phyloP scores from a whole-genome alignment of 2,797 vertebrate species.

The Neostethus bicornis region DNA sequence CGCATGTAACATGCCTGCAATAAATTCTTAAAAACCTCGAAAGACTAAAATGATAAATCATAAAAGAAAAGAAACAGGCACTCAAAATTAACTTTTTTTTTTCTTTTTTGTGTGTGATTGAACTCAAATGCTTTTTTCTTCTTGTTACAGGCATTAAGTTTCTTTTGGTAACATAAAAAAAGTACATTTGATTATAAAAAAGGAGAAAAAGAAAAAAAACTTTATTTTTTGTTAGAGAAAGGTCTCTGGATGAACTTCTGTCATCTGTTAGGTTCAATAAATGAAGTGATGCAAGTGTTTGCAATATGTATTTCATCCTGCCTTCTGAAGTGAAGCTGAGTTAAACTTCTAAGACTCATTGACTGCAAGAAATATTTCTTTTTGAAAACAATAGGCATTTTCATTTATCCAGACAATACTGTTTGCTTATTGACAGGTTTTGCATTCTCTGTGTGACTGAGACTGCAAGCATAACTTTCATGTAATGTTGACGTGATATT shows the following conservation, averaged over 20 bases:
- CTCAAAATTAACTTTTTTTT: no score
- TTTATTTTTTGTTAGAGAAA: slow-evolving; percentile 28
- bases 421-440: background rate
- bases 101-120: no score
- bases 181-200: no score
- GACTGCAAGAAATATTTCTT: slow-evolving; percentile 4
- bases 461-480: background rate
- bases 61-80: background rate
- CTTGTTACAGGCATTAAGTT: background rate
- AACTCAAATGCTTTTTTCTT: background rate
- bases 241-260: slow-evolving; percentile 11
- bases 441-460: background rate
- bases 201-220: slow-evolving; percentile 2
- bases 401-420: background rate
- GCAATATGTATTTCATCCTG: slow-evolving; percentile 46
- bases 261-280: slow-evolving; percentile 43
- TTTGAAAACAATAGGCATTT: background rate
- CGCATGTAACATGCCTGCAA: no score
- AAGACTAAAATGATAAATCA: no score
- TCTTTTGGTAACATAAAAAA: slow-evolving; percentile 1
- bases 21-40: no score
- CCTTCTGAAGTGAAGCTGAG: slow-evolving; percentile 36
- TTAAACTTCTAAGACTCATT: slow-evolving; percentile 14
- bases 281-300: slow-evolving; percentile 48
- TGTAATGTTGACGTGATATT: background rate